Evolutionary conservation across 2,888 invertebrate genomes (phyloP), one percentile per base, ranked within the genome.

Genomic region (Thera britannica): DNA sequence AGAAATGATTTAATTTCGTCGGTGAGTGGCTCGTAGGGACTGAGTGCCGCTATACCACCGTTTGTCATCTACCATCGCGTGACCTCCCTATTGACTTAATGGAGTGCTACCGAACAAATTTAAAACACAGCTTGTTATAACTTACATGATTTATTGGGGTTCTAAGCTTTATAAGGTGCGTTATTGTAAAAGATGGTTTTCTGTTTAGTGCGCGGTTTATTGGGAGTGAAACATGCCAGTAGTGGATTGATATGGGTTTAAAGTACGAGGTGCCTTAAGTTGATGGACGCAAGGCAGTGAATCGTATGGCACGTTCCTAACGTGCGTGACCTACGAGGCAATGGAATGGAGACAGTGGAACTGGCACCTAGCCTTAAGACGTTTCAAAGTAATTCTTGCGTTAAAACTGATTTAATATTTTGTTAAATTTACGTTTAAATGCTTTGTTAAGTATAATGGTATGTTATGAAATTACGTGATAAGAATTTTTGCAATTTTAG

Each of bases 1-100:
- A 87, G 89, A 90, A 90, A 92, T 92, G 89, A 90, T 92, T 92
- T 91, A 89, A 92, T 92, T 92, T 87, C 77, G 81, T 80, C 79
- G 81, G 77, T 78, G 86, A 85, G 87, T 86, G 87, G 80, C 77
- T 82, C 81, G 71, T 79, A 84, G 87, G 88, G 88, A 64, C 69
- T 67, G 56, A 69, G 56, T 65, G 61, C 67, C 23, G 41, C 67
- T 65, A 57, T 62, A 61, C 68, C 68, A 65, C 76, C 78, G 82
- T 85, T 83, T 83, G 81, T 82, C 87, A 89, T 84, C 82, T 57
- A 73, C 75, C 83, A 83, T 90, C 86, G 90, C 91, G 91, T 91
- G 91, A 89, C 87, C 72, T 72, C 71, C 80, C 85, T 89, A 88
- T 90, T 90, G 90, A 87, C 88, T 90, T 90, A 90, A 92, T 91